A percentile compares a stretch with the other conserved stretches of the same genome.
phyloP scores from a whole-genome alignment of 2,113 vertebrate species.

The Gymnocephalus cernua region DNA sequence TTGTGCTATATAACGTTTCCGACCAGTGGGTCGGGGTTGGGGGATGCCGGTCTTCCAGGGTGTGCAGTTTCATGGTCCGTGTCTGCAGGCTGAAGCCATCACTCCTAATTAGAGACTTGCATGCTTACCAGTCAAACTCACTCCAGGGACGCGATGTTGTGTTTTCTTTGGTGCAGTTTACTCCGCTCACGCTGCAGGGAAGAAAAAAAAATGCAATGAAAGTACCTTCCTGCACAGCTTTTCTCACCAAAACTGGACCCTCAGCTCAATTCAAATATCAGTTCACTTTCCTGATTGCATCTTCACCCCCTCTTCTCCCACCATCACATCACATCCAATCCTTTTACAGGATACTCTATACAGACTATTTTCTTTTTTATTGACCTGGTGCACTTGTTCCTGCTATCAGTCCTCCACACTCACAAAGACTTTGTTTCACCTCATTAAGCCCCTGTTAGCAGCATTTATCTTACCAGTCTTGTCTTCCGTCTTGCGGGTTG shows the following conservation, averaged over 20 bases:
- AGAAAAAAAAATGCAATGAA: slow-evolving; percentile 10
- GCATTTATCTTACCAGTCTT: slow-evolving; percentile 83
- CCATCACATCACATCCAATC: slow-evolving; percentile 13
- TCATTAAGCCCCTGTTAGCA: slow-evolving; percentile 42
- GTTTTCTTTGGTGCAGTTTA: slow-evolving; percentile 86
- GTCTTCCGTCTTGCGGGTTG: slow-evolving; percentile 82
- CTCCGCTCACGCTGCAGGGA: slow-evolving; percentile 76
- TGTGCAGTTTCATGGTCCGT: slow-evolving; percentile 29
- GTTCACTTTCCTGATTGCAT: slow-evolving; percentile 21
- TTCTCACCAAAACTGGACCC: background rate
- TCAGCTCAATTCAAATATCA: background rate
- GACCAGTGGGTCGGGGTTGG: slow-evolving; percentile 10
- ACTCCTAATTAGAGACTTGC: slow-evolving; percentile 48
- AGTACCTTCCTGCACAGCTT: background rate
- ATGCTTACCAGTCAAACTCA: slow-evolving; percentile 87
- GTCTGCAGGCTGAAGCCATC: slow-evolving; percentile 50
- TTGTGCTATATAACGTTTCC: slow-evolving; percentile 55
- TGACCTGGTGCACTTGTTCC: slow-evolving; percentile 37
- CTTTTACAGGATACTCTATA: slow-evolving; percentile 25
- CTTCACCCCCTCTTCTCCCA: background rate
- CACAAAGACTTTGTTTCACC: slow-evolving; percentile 39
- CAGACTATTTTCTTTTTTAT: slow-evolving; percentile 35
- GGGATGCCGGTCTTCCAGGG: slow-evolving; percentile 29
- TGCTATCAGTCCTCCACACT: slow-evolving; percentile 43
- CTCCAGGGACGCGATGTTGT: slow-evolving; percentile 80